phyloP scores from a whole-genome alignment of 2,888 invertebrate species.

The Tanytarsus gracilentus region DNA sequence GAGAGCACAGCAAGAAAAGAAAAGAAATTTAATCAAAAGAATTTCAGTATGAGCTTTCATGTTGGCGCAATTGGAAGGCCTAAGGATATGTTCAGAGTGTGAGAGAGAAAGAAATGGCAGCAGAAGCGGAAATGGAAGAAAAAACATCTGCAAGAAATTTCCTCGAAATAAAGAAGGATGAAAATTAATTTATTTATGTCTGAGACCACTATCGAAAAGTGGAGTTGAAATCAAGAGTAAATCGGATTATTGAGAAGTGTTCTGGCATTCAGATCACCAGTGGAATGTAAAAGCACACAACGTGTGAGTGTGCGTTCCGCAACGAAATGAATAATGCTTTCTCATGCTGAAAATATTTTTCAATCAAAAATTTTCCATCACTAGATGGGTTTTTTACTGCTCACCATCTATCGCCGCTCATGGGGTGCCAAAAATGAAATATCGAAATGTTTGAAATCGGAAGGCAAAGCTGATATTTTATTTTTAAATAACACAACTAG shows the following conservation, averaged over 20 bases:
- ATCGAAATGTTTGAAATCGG: conserved; percentile 1
- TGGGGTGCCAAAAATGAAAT: conserved; percentile 16
- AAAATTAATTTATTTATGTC: conserved; percentile 23
- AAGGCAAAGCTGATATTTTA: conserved; percentile 21
- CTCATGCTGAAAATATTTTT: conserved; percentile 13
- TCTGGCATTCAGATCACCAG: not conserved
- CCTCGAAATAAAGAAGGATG: not conserved
- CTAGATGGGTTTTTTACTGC: not conserved
- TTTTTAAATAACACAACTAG: conserved; percentile 27
- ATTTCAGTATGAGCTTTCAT: not conserved
- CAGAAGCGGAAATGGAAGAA: not conserved
- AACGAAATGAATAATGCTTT: conserved; percentile 2
- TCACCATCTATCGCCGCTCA: not conserved
- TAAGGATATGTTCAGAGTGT: conserved; percentile 9
- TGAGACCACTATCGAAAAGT: not conserved
- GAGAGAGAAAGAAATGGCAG: not conserved
- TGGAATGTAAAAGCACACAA: not conserved
- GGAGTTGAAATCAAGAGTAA: not conserved
- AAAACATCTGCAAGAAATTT: conserved; percentile 19
- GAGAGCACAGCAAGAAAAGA: not conserved
- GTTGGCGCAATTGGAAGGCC: conserved; percentile 7
- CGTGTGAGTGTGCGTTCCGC: not conserved
- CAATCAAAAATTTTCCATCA: conserved; percentile 10
- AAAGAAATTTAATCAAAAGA: conserved; percentile 25
- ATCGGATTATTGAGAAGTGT: not conserved